phyloP scores from a whole-genome alignment of 2,113 vertebrate species.

The Syngnathoides biaculeatus region DNA sequence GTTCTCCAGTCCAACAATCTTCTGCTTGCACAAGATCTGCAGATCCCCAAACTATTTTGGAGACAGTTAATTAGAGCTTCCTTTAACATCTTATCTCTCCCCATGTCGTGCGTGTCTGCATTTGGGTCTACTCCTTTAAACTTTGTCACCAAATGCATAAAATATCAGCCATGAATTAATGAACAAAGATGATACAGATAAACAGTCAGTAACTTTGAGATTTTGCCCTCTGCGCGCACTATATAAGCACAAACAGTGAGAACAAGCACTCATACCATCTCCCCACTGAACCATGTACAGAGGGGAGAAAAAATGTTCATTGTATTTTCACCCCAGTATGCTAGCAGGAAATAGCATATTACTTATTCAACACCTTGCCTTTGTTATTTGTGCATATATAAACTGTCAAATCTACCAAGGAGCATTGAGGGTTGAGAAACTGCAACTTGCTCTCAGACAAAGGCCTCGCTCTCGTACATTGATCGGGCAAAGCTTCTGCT shows the following conservation, averaged over 20 bases:
- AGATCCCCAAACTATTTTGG: constrained; percentile 13
- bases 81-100: constrained; percentile 21
- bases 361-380: constrained; percentile 72
- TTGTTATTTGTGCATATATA: constrained; percentile 74
- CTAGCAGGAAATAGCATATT: constrained; percentile 70
- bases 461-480: constrained; percentile 57
- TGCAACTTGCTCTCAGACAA: constrained; percentile 56
- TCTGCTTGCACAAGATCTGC: constrained; percentile 15
- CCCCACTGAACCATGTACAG: constrained; percentile 56
- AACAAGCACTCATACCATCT: constrained; percentile 54
- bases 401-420: constrained; percentile 62
- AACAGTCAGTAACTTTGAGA: constrained; percentile 62
- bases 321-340: constrained; percentile 71
- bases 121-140: constrained; percentile 53
- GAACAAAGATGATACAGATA: constrained; percentile 74
- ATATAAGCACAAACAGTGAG: constrained; percentile 46
- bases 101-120: constrained; percentile 24
- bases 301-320: constrained; percentile 57
- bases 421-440: constrained; percentile 54
- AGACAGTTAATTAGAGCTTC: constrained; percentile 26
- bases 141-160: constrained; percentile 65
- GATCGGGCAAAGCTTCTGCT: constrained; percentile 68
- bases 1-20: constrained; percentile 1
- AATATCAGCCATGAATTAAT: constrained; percentile 73
- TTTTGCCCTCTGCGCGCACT: constrained; percentile 36